Base-by-base conservation (phyloP, 2,797 vertebrate species). In the Sebastiscus albofasciatus region DNA sequence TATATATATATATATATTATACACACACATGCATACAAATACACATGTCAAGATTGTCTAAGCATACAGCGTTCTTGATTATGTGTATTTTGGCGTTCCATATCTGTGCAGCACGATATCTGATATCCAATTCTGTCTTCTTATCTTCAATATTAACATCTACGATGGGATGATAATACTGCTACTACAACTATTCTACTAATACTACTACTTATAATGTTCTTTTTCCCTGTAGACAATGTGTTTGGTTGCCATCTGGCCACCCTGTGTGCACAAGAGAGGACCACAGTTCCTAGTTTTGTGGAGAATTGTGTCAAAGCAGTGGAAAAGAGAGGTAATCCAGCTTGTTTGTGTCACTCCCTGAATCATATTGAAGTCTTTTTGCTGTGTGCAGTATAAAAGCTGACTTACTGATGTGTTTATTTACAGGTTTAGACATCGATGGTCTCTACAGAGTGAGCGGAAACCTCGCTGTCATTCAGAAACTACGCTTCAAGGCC, bases 381-480 rank as follows among this genome's bases (percentile, higher is more conserved):
- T 18, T 49, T 61, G 7, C 27, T 42, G 6, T 72, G 11, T 18
- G 6, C 5, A 14, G 12, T 34, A 2, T 3, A 20, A 5, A 34
- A 8, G 14, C 33, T 46, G 49, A 72, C 60, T 55, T 0, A 34
- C 29, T 24, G 14, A 18, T 75, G 79, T 89, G 27, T 65, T 77
- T 12, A 24, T 66, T 64, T n/a, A 5, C 93, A 96, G 98, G 98
- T 82, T 90, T 99, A 88, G 97, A 97, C 81, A 97, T 98, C 0
- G 98, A 99, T 1, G 98, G 98, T 13, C 94, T 99, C 46, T 99
- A 99, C 91, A 95, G 98, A 85, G 97, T 99, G 82, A 99, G 97
- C 2, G 98, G 98, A 42, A 99, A 99, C 94, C 90, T 99, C 52
- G 97, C 98, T 6, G 95, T 97, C 80, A 97, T 99, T 86, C 98